Evolutionary conservation across 2,888 invertebrate species (phyloP).

Genomic region (Eupithecia exiguata): DNA sequence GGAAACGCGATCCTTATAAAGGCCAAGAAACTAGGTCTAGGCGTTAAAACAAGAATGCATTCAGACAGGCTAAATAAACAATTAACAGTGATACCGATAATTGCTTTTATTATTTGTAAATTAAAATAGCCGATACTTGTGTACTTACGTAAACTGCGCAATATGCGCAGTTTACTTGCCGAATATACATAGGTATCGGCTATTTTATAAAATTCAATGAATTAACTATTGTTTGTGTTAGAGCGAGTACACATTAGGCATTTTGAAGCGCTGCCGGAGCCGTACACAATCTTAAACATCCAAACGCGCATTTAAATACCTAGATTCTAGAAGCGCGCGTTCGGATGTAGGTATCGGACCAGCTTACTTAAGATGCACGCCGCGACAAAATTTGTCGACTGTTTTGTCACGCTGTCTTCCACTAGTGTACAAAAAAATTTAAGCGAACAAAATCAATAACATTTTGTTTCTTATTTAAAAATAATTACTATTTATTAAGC

Average conservation of each 20-base stretch:
- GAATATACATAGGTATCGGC: too few species aligned
- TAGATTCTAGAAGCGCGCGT: too few species aligned
- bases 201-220: too few species aligned
- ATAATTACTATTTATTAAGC: too few species aligned
- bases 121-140: not conserved
- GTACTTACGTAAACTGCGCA: slow-evolving; percentile 14
- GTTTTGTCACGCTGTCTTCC: too few species aligned
- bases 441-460: too few species aligned
- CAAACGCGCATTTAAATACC: not conserved
- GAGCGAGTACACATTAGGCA: not conserved
- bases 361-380: too few species aligned
- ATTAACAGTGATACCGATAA: slow-evolving; percentile 18
- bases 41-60: slow-evolving; percentile 43
- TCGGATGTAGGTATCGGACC: too few species aligned
- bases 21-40: slow-evolving; percentile 76
- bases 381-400: too few species aligned
- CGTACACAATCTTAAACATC: not conserved
- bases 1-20: slow-evolving; percentile 67
- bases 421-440: too few species aligned
- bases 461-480: too few species aligned
- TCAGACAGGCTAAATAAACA: slow-evolving; percentile 25
- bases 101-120: slow-evolving; percentile 19
- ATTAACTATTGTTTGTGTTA: slow-evolving; percentile 18
- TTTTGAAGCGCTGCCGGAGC: not conserved
- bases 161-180: too few species aligned